Conservation (phyloP, 2,888 invertebrate species). For the Alitta virens region DNA sequence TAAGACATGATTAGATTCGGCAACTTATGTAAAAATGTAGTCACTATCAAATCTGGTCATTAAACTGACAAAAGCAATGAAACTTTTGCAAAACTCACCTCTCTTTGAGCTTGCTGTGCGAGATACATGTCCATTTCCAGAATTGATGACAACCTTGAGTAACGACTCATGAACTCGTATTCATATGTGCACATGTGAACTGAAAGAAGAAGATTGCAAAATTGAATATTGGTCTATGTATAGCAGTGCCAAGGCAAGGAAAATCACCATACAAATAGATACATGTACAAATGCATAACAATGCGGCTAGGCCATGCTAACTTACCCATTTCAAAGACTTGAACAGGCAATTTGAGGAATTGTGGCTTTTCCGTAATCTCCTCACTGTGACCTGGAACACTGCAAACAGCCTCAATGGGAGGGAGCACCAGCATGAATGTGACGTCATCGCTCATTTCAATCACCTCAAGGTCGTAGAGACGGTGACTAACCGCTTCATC, state of each 20-base stretch:
- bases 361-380: slow-evolving; percentile 81
- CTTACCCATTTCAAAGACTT: slow-evolving; percentile 67
- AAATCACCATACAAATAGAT: too few relatives aligned
- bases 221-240: too few relatives aligned
- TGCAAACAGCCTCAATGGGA: slow-evolving; percentile 87
- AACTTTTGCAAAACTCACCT: slow-evolving; percentile 62
- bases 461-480: slow-evolving; percentile 88
- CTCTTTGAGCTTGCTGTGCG: slow-evolving; percentile 88
- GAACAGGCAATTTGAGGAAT: slow-evolving; percentile 82
- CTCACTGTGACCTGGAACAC: slow-evolving; percentile 75
- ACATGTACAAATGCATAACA: too few relatives aligned
- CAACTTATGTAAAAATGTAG: too few relatives aligned
- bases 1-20: not conserved
- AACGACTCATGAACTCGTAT: slow-evolving; percentile 82
- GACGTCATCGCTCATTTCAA: slow-evolving; percentile 86
- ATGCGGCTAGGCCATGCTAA: too few relatives aligned
- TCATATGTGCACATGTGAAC: slow-evolving; percentile 94
- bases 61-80: not conserved
- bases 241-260: too few relatives aligned
- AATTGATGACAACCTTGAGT: slow-evolving; percentile 88
- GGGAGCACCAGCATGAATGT: slow-evolving; percentile 91
- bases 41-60: not conserved
- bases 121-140: slow-evolving; percentile 87
- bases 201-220: too few relatives aligned
- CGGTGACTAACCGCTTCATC: slow-evolving; percentile 58